Base-by-base conservation (phyloP, 2,113 vertebrate species). In the Ascaphus truei region DNA sequence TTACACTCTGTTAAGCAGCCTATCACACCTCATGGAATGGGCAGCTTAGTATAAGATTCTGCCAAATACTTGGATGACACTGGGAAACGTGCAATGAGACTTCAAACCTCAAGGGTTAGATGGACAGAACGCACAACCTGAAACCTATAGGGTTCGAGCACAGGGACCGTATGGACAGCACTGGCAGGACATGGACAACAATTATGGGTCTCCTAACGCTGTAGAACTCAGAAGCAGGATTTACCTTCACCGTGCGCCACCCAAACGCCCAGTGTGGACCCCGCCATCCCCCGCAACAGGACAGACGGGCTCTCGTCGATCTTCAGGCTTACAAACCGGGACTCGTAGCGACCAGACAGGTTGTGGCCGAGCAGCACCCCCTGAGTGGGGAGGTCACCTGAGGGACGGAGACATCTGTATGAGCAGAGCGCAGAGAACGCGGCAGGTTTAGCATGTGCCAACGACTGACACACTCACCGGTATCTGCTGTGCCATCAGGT, bases 181-280 rank as follows among this genome's bases (percentile, higher is more conserved):
- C n/a, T n/a, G n/a, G n/a, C n/a, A n/a, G n/a, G n/a, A n/a, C n/a
- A n/a, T n/a, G n/a, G n/a, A n/a, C n/a, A n/a, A n/a, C n/a, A n/a
- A n/a, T n/a, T n/a, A n/a, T n/a, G n/a, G n/a, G n/a, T n/a, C n/a
- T n/a, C n/a, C n/a, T n/a, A n/a, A n/a, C n/a, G n/a, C n/a, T n/a
- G n/a, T n/a, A n/a, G n/a, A n/a, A n/a, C n/a, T n/a, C n/a, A 47
- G n/a, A 47, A 18, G 5, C 10, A 53, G 15, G 10, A 22, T 9
- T 41, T 78, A 96, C 94, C 94, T 92, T 96, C 94, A 30, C 94
- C 94, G 0, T 96, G 94, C 3, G 94, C 93, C 0, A 95, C 93
- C 95, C 95, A 96, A 58, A 96, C 88, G 0, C 94, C 94, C 58
- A 98, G 85, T 20, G 89, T 84, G 0, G 93, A 91, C 0, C 93